phyloP scores from a whole-genome alignment of 2,888 invertebrate genomes.

The Tachystola acroxantha region DNA sequence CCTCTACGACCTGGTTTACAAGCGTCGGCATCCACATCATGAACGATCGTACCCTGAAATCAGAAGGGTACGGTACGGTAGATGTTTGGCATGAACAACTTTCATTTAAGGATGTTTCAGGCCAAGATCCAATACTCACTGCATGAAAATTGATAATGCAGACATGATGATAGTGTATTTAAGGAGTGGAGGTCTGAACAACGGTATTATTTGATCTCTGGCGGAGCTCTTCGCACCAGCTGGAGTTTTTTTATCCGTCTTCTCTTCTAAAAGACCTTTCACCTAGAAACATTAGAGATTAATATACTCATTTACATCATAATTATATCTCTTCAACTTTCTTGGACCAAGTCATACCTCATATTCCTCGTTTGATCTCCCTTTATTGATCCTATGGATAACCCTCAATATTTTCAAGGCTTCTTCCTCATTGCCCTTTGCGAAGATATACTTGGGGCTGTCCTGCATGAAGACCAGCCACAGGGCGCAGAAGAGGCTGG shows the following conservation, averaged over 20 bases:
- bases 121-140: too few relatives aligned
- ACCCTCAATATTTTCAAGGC: slow-evolving; percentile 64
- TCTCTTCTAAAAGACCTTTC: slow-evolving; percentile 37
- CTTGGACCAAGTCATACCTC: too few relatives aligned
- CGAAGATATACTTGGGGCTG: slow-evolving; percentile 85
- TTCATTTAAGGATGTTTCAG: too few relatives aligned
- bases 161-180: slow-evolving; percentile 66
- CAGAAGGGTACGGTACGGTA: too few relatives aligned
- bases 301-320: too few relatives aligned
- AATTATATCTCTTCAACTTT: too few relatives aligned
- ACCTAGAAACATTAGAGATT: slow-evolving; percentile 31
- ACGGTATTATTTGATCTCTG: slow-evolving; percentile 35
- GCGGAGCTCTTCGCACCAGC: slow-evolving; percentile 19
- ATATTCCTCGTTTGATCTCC: slow-evolving; percentile 27
- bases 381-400: slow-evolving; percentile 46
- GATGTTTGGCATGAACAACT: too few relatives aligned
- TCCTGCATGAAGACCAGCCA: slow-evolving; percentile 81
- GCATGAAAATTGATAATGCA: slow-evolving; percentile 74
- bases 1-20: slow-evolving; percentile 21
- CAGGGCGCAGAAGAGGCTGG: slow-evolving; percentile 78
- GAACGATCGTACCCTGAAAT: slow-evolving; percentile 34
- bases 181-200: slow-evolving; percentile 73
- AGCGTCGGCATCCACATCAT: slow-evolving; percentile 27
- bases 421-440: slow-evolving; percentile 73
- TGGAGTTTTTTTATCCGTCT: slow-evolving; percentile 27